Percentiles rank a stretch among this genome's conserved stretches.
phyloP scores from a whole-genome alignment of 2,888 invertebrate species.

The Monoplex corrugatus region DNA sequence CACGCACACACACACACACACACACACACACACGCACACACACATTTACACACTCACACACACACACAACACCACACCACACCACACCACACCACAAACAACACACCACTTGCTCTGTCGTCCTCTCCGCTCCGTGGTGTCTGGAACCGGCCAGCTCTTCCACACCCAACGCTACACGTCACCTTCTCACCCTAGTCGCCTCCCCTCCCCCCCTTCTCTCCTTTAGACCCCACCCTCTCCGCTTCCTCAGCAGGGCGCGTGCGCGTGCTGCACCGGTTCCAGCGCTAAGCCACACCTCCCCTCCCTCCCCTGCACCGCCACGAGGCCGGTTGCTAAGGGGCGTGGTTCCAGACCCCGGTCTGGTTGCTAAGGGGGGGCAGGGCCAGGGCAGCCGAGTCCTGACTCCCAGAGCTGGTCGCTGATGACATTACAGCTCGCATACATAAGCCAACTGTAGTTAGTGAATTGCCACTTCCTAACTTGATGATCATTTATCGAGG shows the following conservation, averaged over 20 bases:
- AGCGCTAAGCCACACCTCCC: constrained; percentile 11
- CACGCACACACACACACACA: too few relatives aligned
- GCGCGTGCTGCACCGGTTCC: constrained; percentile 47
- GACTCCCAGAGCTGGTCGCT: constrained; percentile 64
- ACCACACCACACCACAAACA: too few relatives aligned
- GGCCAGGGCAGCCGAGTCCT: neutral
- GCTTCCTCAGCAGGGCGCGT: too few relatives aligned
- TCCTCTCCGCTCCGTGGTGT: too few relatives aligned
- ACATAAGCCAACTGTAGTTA: constrained; percentile 75
- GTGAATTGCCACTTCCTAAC: constrained; percentile 76
- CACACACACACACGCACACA: too few relatives aligned
- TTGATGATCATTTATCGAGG: constrained; percentile 74
- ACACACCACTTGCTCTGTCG: too few relatives aligned
- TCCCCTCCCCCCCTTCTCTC: neutral
- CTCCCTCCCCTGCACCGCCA: constrained; percentile 4
- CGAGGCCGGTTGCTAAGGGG: constrained; percentile 32
- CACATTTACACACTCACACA: too few relatives aligned
- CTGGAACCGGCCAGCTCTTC: too few relatives aligned
- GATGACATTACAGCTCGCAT: constrained; percentile 75
- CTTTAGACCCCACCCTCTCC: neutral
- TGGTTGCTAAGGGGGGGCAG: constrained; percentile 41
- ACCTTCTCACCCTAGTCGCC: neutral
- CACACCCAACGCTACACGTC: too few relatives aligned
- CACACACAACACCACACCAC: too few relatives aligned
- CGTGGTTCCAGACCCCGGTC: constrained; percentile 5